Percentiles rank a stretch among this genome's conserved stretches.
Evolutionary conservation across 2,113 vertebrate genomes (phyloP).

Genomic region (Hypomesus transpacificus): DNA sequence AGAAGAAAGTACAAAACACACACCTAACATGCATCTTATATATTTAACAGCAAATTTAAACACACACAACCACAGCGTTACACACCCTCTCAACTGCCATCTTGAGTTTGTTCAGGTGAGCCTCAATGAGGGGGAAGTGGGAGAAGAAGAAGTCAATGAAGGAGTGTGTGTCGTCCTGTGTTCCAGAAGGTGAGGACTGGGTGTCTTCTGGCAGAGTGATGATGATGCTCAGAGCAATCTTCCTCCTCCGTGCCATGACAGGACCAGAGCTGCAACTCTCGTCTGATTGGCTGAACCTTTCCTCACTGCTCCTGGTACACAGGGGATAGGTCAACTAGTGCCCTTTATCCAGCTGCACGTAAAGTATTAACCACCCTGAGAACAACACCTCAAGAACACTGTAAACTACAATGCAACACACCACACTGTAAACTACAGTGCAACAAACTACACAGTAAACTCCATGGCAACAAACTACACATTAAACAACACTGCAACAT

Average conservation of each 20-base stretch:
- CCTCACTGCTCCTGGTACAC: constrained; percentile 76
- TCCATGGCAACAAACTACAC: too few species aligned
- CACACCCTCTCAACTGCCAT: constrained; percentile 83
- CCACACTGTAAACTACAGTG: too few species aligned
- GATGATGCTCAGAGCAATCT: constrained; percentile 84
- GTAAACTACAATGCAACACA: too few species aligned
- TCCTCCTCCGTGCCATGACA: constrained; percentile 78
- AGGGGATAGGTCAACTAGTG: neutral
- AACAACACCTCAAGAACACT: too few species aligned
- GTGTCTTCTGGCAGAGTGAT: constrained; percentile 69
- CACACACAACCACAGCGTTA: neutral
- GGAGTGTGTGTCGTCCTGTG: constrained; percentile 75
- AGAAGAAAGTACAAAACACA: neutral
- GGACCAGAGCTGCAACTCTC: constrained; percentile 82
- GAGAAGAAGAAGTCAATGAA: constrained; percentile 91
- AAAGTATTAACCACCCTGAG: too few species aligned
- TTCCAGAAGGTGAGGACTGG: constrained; percentile 57
- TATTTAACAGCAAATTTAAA: neutral
- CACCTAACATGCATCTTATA: neutral
- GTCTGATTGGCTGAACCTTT: constrained; percentile 84
- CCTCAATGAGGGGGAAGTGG: constrained; percentile 86
- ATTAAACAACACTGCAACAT: too few species aligned
- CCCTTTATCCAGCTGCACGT: too few species aligned
- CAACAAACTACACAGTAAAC: too few species aligned
- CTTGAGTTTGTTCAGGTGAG: constrained; percentile 87